Percentiles rank a stretch among this genome's conserved stretches.
Conservation (phyloP, 2,113 vertebrate species). For the Procapra przewalskii region DNA sequence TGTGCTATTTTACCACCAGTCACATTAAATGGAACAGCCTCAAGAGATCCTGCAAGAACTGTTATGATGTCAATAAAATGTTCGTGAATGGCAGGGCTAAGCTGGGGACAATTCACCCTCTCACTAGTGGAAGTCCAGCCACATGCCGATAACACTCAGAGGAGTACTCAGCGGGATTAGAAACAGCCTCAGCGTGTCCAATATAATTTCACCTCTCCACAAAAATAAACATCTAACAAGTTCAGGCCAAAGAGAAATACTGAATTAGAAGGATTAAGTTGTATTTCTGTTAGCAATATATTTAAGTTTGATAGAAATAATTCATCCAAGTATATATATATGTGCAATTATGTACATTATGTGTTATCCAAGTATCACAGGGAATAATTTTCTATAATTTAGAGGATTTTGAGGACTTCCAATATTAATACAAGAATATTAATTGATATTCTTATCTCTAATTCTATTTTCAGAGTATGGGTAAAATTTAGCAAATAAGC, state of each 20-base stretch:
- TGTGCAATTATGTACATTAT: background rate
- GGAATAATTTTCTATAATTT: background rate
- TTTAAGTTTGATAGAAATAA: background rate
- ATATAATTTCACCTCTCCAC: background rate
- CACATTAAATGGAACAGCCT: conserved; percentile 43
- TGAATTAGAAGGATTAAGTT: background rate
- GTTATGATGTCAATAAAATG: conserved; percentile 47
- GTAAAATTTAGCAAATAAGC: background rate
- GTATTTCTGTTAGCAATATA: background rate
- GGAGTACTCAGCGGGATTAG: background rate
- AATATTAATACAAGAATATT: background rate
- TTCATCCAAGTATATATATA: background rate
- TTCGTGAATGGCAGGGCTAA: conserved; percentile 13
- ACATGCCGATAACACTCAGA: background rate
- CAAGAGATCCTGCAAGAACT: conserved; percentile 36
- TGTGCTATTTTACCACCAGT: conserved; percentile 29
- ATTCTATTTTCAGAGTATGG: background rate
- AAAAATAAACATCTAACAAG: background rate
- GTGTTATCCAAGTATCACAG: background rate
- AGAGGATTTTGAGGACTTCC: background rate
- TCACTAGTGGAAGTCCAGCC: background rate
- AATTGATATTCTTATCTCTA: background rate
- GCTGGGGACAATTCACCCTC: background rate
- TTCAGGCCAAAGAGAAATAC: background rate
- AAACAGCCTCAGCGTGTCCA: background rate